A percentile compares a stretch with the other conserved stretches of the same genome.
Conservation (phyloP, 2,888 invertebrate genomes). For the Drosophila sordidula region DNA sequence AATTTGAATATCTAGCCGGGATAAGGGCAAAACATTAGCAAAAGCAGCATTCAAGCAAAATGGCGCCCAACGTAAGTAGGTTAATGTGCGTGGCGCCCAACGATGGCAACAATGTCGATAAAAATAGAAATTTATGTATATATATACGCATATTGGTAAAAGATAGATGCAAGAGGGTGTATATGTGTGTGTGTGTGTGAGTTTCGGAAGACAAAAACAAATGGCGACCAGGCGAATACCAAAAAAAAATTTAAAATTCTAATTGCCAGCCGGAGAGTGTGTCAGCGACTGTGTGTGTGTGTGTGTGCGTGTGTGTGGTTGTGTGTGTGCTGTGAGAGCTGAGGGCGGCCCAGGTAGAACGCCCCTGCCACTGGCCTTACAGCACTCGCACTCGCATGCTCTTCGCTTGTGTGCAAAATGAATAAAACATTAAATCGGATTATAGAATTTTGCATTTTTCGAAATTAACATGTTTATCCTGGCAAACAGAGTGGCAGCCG, state of each 20-base stretch:
- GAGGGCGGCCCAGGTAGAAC: constrained; percentile 24
- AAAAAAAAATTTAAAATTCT: constrained; percentile 72
- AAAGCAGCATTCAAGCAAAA: constrained; percentile 41
- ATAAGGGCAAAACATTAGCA: constrained; percentile 53
- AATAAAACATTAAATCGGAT: constrained; percentile 81
- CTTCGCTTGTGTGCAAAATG: constrained; percentile 68
- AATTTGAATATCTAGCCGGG: constrained; percentile 76
- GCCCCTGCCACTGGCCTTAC: not conserved
- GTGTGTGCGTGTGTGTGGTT: constrained; percentile 31
- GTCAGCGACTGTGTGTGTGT: constrained; percentile 22
- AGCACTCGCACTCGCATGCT: constrained; percentile 28
- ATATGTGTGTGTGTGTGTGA: constrained; percentile 34
- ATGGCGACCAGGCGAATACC: constrained; percentile 47
- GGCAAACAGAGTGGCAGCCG: constrained; percentile 36
- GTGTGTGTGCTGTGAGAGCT: constrained; percentile 24
- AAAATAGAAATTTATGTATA: constrained; percentile 50
- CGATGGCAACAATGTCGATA: constrained; percentile 60
- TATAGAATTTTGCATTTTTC: constrained; percentile 81
- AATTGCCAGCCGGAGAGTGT: constrained; percentile 60
- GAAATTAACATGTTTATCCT: constrained; percentile 80
- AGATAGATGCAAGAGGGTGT: constrained; percentile 2
- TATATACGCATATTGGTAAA: constrained; percentile 3
- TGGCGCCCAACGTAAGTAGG: constrained; percentile 70
- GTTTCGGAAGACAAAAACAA: constrained; percentile 47
- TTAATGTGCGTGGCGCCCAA: constrained; percentile 66